Evolutionary conservation across 2,888 invertebrate genomes (phyloP), one percentile per base, ranked within the genome.

Genomic region (Sthenelais limicola): DNA sequence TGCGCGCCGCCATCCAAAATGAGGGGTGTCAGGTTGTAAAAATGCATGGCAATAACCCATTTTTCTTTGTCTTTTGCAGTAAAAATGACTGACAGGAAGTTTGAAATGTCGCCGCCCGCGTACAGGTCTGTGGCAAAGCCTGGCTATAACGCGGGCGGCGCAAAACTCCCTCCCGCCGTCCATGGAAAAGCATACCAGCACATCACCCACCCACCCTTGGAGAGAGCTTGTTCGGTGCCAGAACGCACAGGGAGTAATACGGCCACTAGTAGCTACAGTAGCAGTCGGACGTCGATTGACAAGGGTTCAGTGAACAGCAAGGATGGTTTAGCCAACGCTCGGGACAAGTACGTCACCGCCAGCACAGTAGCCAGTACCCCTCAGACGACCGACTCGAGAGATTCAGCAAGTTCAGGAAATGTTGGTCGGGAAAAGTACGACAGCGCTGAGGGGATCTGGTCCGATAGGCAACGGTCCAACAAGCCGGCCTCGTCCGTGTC

Each of bases 141-240:
- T 15, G 56, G 56, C 12, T 32, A 35, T 32, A 18, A n/a, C 12
- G 56, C 33, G 7, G 56, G 56, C 30, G 32, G 32, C 12, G 26
- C 32, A 24, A 15, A 21, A 12, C 56, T 21, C 33, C 30, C 56
- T 32, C 21, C 62, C 24, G 62, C 38, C 35, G 62, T 62, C 24
- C 62, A 62, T 43, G 62, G 62, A 7, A 35, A 21, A 15, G 62
- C 62, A 26, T 62, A 62, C 49, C 30, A 62, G 38, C 62, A 43
- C 30, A 67, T 72, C 35, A 68, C 47, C 33, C 33, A 72, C 33
- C 74, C 74, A 21, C 74, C 74, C 28, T 68, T 77, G 68, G 74
- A 76, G 48, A 24, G 74, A 15, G 76, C 74, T 5, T 66, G 71
- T 68, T 75, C 74, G 15, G 75, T 74, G 2, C 74, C 75, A 4